Percentiles rank a stretch among this genome's conserved stretches.
Conservation (phyloP, 2,888 invertebrate genomes). For the Belgica antarctica region DNA sequence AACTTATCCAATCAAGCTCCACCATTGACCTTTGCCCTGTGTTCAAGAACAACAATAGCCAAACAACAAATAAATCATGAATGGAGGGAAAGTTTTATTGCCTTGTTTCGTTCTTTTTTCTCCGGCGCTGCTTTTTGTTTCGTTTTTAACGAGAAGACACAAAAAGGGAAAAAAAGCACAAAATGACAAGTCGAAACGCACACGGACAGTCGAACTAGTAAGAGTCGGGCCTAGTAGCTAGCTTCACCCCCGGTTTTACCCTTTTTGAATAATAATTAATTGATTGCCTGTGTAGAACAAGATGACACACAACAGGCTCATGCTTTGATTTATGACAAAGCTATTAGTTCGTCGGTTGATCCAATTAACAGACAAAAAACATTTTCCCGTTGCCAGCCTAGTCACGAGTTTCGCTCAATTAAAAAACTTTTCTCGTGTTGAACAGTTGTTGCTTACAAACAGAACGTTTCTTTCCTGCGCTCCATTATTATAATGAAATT, state of each 20-base stretch:
- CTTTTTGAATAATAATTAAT: constrained; percentile 29
- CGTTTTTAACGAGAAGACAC: constrained; percentile 16
- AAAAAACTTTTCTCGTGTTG: neutral
- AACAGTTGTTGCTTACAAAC: constrained; percentile 4
- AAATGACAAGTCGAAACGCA: constrained; percentile 11
- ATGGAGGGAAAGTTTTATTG: constrained; percentile 21
- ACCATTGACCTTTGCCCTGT: constrained; percentile 9
- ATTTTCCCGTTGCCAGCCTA: neutral
- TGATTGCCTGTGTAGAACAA: constrained; percentile 22
- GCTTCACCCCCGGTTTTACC: too few species aligned
- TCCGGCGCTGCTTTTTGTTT: too few species aligned
- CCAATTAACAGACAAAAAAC: too few species aligned
- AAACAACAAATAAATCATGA: constrained; percentile 23
- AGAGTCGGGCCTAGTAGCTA: neutral
- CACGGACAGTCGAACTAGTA: constrained; percentile 25
- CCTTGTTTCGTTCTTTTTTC: too few species aligned
- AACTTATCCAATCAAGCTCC: neutral
- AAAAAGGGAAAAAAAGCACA: neutral
- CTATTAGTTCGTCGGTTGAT: neutral
- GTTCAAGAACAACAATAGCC: neutral
- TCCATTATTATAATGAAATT: constrained; percentile 18
- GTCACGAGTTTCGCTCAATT: neutral
- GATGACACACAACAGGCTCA: neutral
- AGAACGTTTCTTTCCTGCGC: neutral
- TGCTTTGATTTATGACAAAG: constrained; percentile 8